Base-by-base conservation (phyloP, 2,113 vertebrate species). In the Microcebus lehilahytsara region DNA sequence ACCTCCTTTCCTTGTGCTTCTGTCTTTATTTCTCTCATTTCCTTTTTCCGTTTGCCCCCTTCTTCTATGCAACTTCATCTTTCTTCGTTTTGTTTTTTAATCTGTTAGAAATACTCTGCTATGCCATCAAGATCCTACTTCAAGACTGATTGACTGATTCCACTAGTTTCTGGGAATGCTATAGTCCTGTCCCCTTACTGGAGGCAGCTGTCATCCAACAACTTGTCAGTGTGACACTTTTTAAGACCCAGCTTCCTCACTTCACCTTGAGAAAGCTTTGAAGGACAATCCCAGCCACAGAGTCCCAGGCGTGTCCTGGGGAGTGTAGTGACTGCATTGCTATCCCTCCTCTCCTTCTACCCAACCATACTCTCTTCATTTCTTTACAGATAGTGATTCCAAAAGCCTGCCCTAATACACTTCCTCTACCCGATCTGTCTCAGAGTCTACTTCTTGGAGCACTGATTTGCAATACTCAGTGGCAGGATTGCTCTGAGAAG, bases 81-180 rank as follows among this genome's bases (percentile, higher is more conserved):
- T 79, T 32, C 46, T 53, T 20, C 2, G 0, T 22, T 22, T 46
- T 40, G 11, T 20, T 62, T 34, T 2, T 37, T 34, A 71, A 60
- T 71, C 32, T 46, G 16, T 49, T 49, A 3, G 9, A n/a, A 16
- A 25, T n/a, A 2, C 20, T 71, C 22, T 37, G 12, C 13, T 32
- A 2, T 84, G 13, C 37, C 13, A 27, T 34, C 14, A 6, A 6
- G 22, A 1, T 11, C 67, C 32, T 53, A 37, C 40, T 81, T 72
- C 30, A 64, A 30, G 5, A 53, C 42, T 14, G 17, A 64, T 5
- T n/a, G 17, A 32, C 23, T 30, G 67, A 56, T 72, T 27, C 53
- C 5, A 25, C 17, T 25, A 64, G 9, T 2, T 2, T 5, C 14
- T 46, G 34, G 3, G 11, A 40, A 17, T 22, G 7, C 3, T 14